A percentile compares a stretch with the other conserved stretches of the same genome.
phyloP scores from a whole-genome alignment of 2,797 vertebrate species.

The Pseudotriccus pelzelni region DNA sequence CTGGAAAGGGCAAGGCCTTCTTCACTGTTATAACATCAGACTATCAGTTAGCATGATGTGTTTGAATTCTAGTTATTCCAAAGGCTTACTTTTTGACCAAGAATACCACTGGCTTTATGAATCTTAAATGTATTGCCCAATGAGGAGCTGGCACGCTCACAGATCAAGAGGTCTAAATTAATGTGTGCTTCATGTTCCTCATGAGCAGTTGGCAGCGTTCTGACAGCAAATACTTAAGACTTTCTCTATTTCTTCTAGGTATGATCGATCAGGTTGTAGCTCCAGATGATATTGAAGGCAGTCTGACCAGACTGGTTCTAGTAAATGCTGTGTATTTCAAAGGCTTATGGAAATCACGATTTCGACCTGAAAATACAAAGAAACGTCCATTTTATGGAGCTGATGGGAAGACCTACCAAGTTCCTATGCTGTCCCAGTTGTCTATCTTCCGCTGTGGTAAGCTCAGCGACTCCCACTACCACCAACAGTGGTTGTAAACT shows the following conservation, averaged over 20 bases:
- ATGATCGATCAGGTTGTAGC: constrained; percentile 88
- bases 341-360: constrained; percentile 93
- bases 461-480: not conserved
- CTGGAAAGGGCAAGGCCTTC: not conserved
- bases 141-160: not conserved
- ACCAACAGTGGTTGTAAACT: not conserved
- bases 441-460: constrained; percentile 89
- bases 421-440: constrained; percentile 92
- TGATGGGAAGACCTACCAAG: constrained; percentile 84
- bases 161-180: not conserved
- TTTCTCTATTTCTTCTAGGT: constrained; percentile 74
- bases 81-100: not conserved
- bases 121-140: not conserved
- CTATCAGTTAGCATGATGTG: not conserved
- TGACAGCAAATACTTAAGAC: not conserved
- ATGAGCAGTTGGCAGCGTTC: not conserved
- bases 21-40: not conserved
- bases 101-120: not conserved
- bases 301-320: constrained; percentile 84
- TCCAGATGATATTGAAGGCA: constrained; percentile 82
- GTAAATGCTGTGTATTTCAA: constrained; percentile 95
- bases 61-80: not conserved
- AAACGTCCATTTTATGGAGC: constrained; percentile 83
- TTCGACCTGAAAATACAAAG: constrained; percentile 91
- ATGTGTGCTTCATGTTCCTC: not conserved